Base-by-base conservation (phyloP, 2,113 vertebrate genomes). In the Archilochus colubris region DNA sequence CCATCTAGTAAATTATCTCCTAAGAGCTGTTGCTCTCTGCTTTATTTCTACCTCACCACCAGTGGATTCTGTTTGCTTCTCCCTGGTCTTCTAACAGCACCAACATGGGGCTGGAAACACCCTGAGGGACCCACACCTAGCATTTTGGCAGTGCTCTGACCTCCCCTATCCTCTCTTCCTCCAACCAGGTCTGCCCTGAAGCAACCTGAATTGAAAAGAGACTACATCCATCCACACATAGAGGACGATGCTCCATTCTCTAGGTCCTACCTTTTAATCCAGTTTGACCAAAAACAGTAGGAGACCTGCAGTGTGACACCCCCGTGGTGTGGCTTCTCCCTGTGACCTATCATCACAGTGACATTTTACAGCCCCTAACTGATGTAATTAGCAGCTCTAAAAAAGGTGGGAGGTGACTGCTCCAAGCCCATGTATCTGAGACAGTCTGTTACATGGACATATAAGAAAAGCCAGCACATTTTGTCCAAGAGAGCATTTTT, bases 181-280 rank as follows among this genome's bases (percentile, higher is more conserved):
- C 53, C 36, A 51, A 21, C 2, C 0, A 4, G 22, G 27, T 36
- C 19, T 76, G 18, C 18, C 19, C 31, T 38, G 10, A 13, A 62
- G 53, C 40, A 76, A 40, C 9, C 5, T 1, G 3, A 2, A 33
- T 50, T 27, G 28, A 54, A 69, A 84, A 80, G 1, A 53, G 24
- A 27, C 14, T n/a, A 22, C 31, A 44, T 15, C 23, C 0, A 1
- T 51, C 20, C 40, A 20, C 36, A 44, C 4, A 10, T 3, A 40
- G 27, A 33, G 16, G 9, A 38, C 9, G 13, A 36, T 10, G 27
- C 27, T 40, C 40, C 40, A 40, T 40, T 40, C 40, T 12, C n/a
- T 40, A 40, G 40, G 40, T 40, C 40, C 40, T 40, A 40, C 40
- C 12, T 40, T 21, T 48, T 48, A 48, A 20, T 48, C 18, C 24